Base-by-base conservation (phyloP, 1,140 invertebrate species). In the Venturia canescens region DNA sequence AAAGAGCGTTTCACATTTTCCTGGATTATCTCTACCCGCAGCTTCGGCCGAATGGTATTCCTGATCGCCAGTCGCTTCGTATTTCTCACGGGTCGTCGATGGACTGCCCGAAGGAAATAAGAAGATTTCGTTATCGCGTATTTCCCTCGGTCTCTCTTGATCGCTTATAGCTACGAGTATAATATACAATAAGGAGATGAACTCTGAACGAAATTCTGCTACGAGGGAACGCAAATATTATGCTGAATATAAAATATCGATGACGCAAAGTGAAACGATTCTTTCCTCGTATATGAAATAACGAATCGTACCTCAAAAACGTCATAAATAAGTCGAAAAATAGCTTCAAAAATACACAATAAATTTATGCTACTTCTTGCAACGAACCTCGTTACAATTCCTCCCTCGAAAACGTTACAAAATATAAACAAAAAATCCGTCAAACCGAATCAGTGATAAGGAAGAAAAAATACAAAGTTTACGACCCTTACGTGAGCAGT, bases 41-140 rank as follows among this genome's bases (percentile, higher is more conserved):
- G 93, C 89, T 88, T 96, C 95, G 0, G 95, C 95, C n/a, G 94
- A 93, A 78, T 94, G 93, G 88, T 95, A 96, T 82, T 95, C 95
- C 83, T 94, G 94, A 87, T 96, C 94, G 0, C 92, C 88, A 84
- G 93, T 93, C 60, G 94, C 91, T 1, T 92, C 78, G 34, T 85
- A 87, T 18, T 86, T 85, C 79, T 96, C 95, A n/a, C 88, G 90
- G 0, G 94, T 95, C 2, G 93, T 92, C 6, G 95, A 96, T 48
- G 95, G 95, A 13, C 91, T 92, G 80, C 77, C 87, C 48, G 11
- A 90, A 83, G 74, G 74, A 80, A 81, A 78, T 23, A 72, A 86
- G 74, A 75, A 80, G 44, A 34, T 63, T 29, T 69, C 26, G 26
- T 69, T 67, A 34, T 78, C 57, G 34, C 31, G 38, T 5, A 44